Base-by-base conservation (phyloP, 2,113 vertebrate genomes). In the Pangasianodon gigas region DNA sequence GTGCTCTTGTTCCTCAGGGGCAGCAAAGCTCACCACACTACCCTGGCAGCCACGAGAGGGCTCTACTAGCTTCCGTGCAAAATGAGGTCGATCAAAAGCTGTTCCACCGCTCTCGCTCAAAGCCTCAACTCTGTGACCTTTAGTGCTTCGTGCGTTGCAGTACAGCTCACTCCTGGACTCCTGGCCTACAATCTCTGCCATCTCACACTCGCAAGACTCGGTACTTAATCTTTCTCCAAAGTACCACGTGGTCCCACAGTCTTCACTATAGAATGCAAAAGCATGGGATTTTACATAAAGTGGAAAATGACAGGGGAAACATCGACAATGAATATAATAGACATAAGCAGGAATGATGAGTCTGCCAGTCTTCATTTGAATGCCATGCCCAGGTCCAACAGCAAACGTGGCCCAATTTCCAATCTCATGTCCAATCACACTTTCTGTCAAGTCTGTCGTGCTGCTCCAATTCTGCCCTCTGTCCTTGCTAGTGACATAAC, bases 381-480 rank as follows among this genome's bases (percentile, higher is more conserved):
- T 85, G 0, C 98, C 98, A 0, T 99, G 98, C 6, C 98, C 98
- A 0, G 98, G 98, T 1, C 98, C 98, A 58, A 99, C 97, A 0
- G 97, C 98, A 2, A 99, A 97, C 0, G 98, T 99, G 89, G 98
- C 97, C 97, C 97, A 99, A 0, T 87, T 94, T 8, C 89, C 75
- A 77, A 97, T 95, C 86, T 95, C 95, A 0, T 89, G 92, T 0
- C 98, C 97, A 0, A 99, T 96, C 46, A 97, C 97, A 46, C 95
- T 93, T 65, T 97, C 94, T 0, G 98, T 99, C 90, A 99, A 93
- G 94, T 99, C 98, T 0, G 71, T 96, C 0, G 91, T 91, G 0
- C 90, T 56, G 71, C 96, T 96, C 98, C 98, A 99, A 60, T 92
- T 98, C 83, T 93, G 94, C 26, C 98, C 98, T 0, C 96, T 95